Evolutionary conservation across 2,113 vertebrate genomes (phyloP).

Genomic region (Gymnorhina tibicen): DNA sequence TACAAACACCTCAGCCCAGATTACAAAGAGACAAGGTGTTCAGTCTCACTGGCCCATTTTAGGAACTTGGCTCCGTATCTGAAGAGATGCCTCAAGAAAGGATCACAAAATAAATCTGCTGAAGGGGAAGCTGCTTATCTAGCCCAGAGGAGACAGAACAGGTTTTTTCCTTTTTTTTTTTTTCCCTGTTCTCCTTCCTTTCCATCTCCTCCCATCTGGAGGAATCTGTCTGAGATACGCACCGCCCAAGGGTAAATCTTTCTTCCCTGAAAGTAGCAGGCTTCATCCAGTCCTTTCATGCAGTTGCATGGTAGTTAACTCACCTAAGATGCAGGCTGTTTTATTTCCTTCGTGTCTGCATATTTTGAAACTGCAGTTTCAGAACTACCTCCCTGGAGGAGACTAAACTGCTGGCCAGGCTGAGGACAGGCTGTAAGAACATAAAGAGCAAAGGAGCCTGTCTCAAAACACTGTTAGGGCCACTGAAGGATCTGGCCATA

Average conservation of each 20-base stretch:
- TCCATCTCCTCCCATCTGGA: neutral
- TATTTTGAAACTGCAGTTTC: neutral
- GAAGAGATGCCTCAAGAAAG: slow-evolving; percentile 13
- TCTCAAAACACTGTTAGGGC: neutral
- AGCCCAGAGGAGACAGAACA: neutral
- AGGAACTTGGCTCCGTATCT: neutral
- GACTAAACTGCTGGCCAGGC: neutral
- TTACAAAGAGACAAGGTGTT: neutral
- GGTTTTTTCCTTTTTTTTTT: slow-evolving; percentile 10
- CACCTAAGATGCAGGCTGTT: neutral
- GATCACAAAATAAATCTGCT: neutral
- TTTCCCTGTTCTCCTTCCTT: neutral
- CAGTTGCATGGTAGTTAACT: neutral
- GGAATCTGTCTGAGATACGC: neutral
- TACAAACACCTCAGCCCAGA: slow-evolving; percentile 8
- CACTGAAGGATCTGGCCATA: neutral
- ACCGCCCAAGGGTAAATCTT: neutral
- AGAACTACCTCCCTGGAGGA: neutral
- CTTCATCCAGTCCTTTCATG: neutral
- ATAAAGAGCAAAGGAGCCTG: neutral
- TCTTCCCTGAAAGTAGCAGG: neutral
- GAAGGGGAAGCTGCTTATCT: neutral
- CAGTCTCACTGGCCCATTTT: neutral
- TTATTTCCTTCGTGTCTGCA: neutral
- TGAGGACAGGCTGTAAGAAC: neutral